Evolutionary conservation across 2,888 invertebrate genomes (phyloP).

Genomic region (Drepanosiphum platanoidis): DNA sequence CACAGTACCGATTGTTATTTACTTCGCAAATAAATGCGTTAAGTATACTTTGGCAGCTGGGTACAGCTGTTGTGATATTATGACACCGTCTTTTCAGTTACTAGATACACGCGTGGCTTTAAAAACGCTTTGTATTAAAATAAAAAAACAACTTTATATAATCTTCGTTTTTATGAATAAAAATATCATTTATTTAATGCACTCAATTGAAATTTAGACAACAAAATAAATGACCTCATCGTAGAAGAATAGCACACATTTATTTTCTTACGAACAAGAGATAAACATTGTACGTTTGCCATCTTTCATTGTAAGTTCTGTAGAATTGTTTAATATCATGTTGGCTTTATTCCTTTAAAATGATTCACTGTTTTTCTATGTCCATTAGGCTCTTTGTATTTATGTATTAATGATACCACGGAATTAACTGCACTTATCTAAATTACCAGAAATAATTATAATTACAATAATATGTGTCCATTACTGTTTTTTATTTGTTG

Average conservation of each 20-base stretch:
- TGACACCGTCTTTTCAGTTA: no score
- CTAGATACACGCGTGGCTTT: no score
- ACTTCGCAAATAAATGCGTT: no score
- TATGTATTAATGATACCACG: background rate
- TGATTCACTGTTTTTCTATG: conserved; percentile 32
- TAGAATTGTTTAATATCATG: background rate
- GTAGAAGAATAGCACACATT: conserved; percentile 1
- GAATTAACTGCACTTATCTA: conserved; percentile 19
- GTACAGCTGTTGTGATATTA: no score
- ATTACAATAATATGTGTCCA: no score
- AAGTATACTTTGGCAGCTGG: no score
- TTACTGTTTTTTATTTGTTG: conserved; percentile 1
- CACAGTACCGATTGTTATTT: no score
- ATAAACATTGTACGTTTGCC: conserved; percentile 19
- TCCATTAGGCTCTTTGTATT: conserved; percentile 32
- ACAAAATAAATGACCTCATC: conserved; percentile 1
- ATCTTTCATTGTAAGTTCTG: conserved; percentile 7
- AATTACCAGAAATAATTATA: conserved; percentile 23
- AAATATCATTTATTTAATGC: background rate
- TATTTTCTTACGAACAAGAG: background rate
- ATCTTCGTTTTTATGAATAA: background rate
- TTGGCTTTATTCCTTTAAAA: conserved; percentile 32
- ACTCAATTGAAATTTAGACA: background rate
- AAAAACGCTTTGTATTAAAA: no score
- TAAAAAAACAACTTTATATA: no score